Percentiles rank a stretch among this genome's conserved stretches.
phyloP scores from a whole-genome alignment of 1,140 invertebrate species.

The Orussus abietinus region DNA sequence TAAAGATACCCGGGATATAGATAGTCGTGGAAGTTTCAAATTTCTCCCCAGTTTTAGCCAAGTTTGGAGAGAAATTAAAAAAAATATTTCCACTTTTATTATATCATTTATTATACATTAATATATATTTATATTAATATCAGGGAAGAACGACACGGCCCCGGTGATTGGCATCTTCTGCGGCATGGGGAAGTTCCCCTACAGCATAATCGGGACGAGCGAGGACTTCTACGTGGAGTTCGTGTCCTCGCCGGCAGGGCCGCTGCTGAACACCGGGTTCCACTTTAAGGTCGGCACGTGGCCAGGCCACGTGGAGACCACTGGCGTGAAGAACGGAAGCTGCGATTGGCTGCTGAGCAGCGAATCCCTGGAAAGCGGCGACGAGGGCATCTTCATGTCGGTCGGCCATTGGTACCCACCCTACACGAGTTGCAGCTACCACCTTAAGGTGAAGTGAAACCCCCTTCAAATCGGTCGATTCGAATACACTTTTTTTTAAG shows the following conservation, averaged over 20 bases:
- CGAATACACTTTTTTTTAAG: too few species aligned
- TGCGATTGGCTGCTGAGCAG: constrained; percentile 84
- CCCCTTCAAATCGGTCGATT: too few species aligned
- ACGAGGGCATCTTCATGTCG: constrained; percentile 84
- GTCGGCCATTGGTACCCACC: constrained; percentile 91
- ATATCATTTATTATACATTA: too few species aligned
- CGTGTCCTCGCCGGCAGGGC: constrained; percentile 83
- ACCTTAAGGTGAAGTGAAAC: too few species aligned
- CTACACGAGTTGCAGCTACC: constrained; percentile 84
- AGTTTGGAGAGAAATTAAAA: too few species aligned
- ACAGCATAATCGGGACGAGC: constrained; percentile 88
- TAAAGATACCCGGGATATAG: too few species aligned
- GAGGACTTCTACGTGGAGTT: constrained; percentile 88
- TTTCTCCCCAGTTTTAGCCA: too few species aligned
- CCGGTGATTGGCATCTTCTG: constrained; percentile 88
- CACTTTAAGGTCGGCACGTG: constrained; percentile 91
- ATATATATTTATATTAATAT: too few species aligned
- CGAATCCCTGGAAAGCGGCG: constrained; percentile 70
- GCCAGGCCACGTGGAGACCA: constrained; percentile 85
- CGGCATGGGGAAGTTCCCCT: constrained; percentile 90
- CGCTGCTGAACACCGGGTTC: constrained; percentile 84
- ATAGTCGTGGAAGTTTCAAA: too few species aligned
- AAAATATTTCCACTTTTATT: too few species aligned
- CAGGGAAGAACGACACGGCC: constrained; percentile 76
- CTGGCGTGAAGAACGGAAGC: constrained; percentile 76